These are phyloP conservation scores for Neosilurus mollespiculum DNA, from an alignment of 2,797 vertebrate genomes.

Conservation along the genomic window DNA sequence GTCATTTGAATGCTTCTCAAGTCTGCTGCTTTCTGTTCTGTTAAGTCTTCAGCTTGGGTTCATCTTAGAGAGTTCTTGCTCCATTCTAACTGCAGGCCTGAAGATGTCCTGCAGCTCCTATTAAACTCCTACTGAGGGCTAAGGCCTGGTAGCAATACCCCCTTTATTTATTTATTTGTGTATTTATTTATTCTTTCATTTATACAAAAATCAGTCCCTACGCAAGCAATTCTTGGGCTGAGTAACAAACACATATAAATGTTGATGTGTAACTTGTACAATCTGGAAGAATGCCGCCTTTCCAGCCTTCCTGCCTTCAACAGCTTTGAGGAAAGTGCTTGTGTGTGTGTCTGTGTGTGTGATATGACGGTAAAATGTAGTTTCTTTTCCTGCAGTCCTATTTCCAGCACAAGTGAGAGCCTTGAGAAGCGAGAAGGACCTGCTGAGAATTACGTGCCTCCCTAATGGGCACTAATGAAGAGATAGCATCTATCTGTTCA, in stretches of 20 bases:
- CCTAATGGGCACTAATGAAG: slow-evolving; percentile 27
- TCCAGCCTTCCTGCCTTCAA: slow-evolving; percentile 24
- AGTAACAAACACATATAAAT: slow-evolving; percentile 33
- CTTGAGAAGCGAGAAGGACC: slow-evolving; percentile 15
- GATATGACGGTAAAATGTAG: slow-evolving; percentile 28
- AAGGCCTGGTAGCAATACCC: no score
- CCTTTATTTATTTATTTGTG: no score
- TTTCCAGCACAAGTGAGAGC: slow-evolving; percentile 20
- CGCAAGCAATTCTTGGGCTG: slow-evolving; percentile 31
- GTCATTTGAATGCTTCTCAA: slow-evolving; percentile 33
- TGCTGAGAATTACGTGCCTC: background rate
- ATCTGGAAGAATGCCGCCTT: slow-evolving; percentile 17
- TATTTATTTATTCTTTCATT: background rate
- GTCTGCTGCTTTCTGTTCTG: slow-evolving; percentile 28
- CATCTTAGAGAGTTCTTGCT: slow-evolving; percentile 28
- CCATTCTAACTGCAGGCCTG: slow-evolving; percentile 48
- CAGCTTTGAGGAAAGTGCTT: background rate
- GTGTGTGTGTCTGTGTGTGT: background rate
- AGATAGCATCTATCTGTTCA: slow-evolving; percentile 43
- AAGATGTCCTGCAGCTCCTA: slow-evolving; percentile 31
- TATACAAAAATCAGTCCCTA: slow-evolving; percentile 43
- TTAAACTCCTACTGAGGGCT: slow-evolving; percentile 22
- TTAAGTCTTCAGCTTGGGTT: slow-evolving; percentile 36
- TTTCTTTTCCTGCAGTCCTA: background rate
- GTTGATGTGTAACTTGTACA: background rate